Evolutionary conservation across 2,113 vertebrate species (phyloP), one percentile per base, ranked within the genome.

Genomic region (Hassar affinis): DNA sequence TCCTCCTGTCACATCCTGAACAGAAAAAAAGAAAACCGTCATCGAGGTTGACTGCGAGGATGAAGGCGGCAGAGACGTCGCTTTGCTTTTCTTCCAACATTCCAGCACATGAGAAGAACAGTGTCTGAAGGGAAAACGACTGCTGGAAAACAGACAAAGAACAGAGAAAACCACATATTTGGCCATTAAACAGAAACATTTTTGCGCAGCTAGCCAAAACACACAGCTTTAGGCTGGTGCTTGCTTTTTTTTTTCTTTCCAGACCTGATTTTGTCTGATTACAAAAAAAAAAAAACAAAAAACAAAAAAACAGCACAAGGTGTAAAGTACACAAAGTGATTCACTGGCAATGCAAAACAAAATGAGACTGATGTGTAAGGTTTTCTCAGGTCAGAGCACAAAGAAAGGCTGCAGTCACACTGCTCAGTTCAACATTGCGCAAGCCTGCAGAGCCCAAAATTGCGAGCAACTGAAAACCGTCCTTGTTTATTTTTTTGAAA

Each of bases 1-100:
- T 86, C 77, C 80, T 56, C 85, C 49, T 51, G 80, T 82, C 84
- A 81, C 47, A 84, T 88, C 84, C 78, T 54, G 83, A 85, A 85
- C 7, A 18, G 47, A 22, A 38, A 45, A 66, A 38, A 68, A 25
- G 84, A 86, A 57, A 76, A 84, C 69, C n/a, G 83, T 35, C 75
- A 71, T n/a, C 15, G 62, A 20, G 75, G 49, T 57, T 49, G 75
- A 42, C 74, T 27, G 38, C 6, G 47, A 75, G 75, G 74, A 78
- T 12, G 30, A 49, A 82, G 54, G 8, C 45, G 45, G 38, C 49
- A 12, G 77, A 59, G 69, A 51, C 17, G 7, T 27, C 27, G 71
- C 25, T 75, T 52, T 71, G 30, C 33, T 84, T 78, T 14, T 47
- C 59, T 66, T 77, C 71, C 61, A 80, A 59, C 75, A 79, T 82